These are phyloP conservation scores for Falco rusticolus DNA, from an alignment of 2,797 vertebrate species.

Conservation along the genomic window DNA sequence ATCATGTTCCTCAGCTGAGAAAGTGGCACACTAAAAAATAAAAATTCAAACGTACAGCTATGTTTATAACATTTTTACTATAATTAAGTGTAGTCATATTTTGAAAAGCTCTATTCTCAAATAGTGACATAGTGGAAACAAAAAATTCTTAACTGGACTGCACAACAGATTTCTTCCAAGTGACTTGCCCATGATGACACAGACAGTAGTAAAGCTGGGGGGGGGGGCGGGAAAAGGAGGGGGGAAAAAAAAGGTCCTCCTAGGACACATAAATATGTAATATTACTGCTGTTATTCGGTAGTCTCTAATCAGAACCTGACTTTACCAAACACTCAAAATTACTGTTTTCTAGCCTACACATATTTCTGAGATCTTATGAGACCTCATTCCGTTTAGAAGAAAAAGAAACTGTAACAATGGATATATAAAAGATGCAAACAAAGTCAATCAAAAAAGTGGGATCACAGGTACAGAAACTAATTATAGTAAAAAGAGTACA, in stretches of 20 bases:
- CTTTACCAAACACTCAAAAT: not conserved
- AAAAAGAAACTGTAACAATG: not conserved
- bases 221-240: not conserved
- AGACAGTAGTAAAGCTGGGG: not conserved
- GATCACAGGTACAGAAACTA: not conserved
- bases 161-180: not conserved
- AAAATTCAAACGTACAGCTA: not conserved
- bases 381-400: not conserved
- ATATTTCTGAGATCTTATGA: not conserved
- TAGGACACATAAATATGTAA: not conserved
- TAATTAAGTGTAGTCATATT: not conserved
- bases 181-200: not conserved
- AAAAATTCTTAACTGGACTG: not conserved
- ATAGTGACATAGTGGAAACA: not conserved
- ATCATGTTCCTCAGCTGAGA: conserved; percentile 88
- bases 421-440: not conserved
- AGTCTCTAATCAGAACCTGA: not conserved
- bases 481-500: not conserved
- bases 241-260: not conserved
- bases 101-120: not conserved
- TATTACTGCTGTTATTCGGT: not conserved
- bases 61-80: not conserved
- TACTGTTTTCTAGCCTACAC: not conserved
- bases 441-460: not conserved
- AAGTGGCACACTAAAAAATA: conserved; percentile 86